Evolutionary conservation across 1,140 invertebrate species (phyloP).

Genomic region (Calliphora vicina): DNA sequence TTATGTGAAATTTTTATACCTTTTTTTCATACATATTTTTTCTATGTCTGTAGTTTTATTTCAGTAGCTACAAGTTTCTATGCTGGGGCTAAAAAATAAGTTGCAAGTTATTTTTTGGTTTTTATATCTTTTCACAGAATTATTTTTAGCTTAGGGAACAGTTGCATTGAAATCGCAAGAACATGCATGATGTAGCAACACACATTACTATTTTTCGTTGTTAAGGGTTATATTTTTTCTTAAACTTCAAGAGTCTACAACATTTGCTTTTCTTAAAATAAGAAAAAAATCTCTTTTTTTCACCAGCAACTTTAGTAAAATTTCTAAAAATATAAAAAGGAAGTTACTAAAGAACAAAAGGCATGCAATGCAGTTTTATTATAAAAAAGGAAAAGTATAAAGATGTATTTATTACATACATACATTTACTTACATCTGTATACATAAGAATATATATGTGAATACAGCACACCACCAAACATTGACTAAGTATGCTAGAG

Average conservation of each 20-base stretch:
- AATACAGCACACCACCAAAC: no score
- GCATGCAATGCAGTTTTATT: background rate
- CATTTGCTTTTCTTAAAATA: background rate
- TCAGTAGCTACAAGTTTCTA: no score
- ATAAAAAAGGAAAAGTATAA: background rate
- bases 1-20: no score
- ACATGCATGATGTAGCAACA: no score
- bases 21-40: no score
- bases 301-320: background rate
- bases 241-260: background rate
- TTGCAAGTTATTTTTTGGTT: background rate
- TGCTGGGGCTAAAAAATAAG: no score
- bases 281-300: background rate
- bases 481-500: background rate
- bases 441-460: background rate
- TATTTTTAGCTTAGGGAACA: background rate
- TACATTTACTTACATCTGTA: no score
- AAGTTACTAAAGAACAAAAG: background rate
- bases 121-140: background rate
- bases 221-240: no score
- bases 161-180: slow-evolving; percentile 39
- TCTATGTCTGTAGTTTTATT: no score
- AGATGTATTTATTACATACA: no score
- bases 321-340: background rate
- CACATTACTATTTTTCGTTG: no score